These are phyloP conservation scores for Dermochelys coriacea DNA, from an alignment of 2,797 vertebrate genomes.

Conservation along the genomic window DNA sequence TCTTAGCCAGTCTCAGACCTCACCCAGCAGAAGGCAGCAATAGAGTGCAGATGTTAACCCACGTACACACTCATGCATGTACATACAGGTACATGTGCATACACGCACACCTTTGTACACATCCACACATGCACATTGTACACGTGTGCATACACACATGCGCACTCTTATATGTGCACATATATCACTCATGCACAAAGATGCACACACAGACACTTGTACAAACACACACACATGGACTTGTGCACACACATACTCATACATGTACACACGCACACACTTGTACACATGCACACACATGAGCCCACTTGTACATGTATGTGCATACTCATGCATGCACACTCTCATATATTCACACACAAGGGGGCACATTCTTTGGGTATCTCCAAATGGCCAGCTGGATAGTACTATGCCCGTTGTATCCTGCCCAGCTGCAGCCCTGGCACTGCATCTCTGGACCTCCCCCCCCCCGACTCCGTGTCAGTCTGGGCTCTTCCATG, in stretches of 20 bases:
- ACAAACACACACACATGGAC: too few relatives aligned
- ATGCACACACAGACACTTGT: too few relatives aligned
- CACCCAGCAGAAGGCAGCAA: background rate
- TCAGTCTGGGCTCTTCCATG: background rate
- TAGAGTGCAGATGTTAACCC: background rate
- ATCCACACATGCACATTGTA: too few relatives aligned
- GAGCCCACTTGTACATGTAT: background rate
- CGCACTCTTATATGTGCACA: too few relatives aligned
- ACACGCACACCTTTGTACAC: background rate
- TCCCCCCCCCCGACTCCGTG: accelerated
- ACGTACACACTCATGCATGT: too few relatives aligned
- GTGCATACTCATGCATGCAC: background rate
- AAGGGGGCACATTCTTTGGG: background rate
- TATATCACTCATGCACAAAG: too few relatives aligned
- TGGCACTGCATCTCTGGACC: too few relatives aligned
- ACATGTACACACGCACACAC: too few relatives aligned
- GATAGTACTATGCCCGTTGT: background rate
- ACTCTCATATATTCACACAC: background rate
- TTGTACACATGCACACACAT: background rate
- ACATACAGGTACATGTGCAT: too few relatives aligned
- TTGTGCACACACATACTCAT: too few relatives aligned
- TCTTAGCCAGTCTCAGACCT: background rate
- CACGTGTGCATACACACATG: too few relatives aligned
- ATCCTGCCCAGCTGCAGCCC: background rate
- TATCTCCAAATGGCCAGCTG: background rate